Evolutionary conservation across 1,140 invertebrate genomes (phyloP).

Genomic region (Drosophila erecta): DNA sequence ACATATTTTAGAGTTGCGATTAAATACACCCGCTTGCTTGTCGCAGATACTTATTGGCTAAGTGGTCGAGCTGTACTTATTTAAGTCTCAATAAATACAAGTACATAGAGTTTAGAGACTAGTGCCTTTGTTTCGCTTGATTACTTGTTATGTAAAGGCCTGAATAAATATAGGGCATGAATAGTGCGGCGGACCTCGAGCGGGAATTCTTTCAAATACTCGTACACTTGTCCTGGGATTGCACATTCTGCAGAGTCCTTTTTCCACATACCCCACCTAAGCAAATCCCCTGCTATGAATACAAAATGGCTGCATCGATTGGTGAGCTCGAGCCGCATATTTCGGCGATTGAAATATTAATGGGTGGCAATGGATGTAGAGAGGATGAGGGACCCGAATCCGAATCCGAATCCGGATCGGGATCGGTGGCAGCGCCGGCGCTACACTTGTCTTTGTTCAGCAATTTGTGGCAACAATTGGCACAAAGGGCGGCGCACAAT

Average conservation of each 20-base stretch:
- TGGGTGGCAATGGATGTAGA: slow-evolving; percentile 15
- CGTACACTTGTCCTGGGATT: slow-evolving; percentile 23
- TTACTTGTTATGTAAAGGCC: neutral
- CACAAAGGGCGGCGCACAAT: slow-evolving; percentile 57
- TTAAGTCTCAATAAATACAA: too few relatives aligned
- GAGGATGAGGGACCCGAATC: neutral
- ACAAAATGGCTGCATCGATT: slow-evolving; percentile 30
- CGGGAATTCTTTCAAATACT: neutral
- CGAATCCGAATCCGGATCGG: neutral
- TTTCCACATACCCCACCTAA: slow-evolving; percentile 17
- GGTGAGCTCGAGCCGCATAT: slow-evolving; percentile 39
- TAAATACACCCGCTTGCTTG: too few relatives aligned
- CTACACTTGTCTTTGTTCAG: slow-evolving; percentile 66
- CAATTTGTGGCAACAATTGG: slow-evolving; percentile 67
- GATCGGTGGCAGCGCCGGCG: slow-evolving; percentile 64
- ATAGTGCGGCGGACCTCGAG: neutral
- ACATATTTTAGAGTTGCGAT: too few relatives aligned
- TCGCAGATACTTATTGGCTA: neutral
- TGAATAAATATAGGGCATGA: neutral
- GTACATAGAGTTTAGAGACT: neutral
- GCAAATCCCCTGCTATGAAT: slow-evolving; percentile 34
- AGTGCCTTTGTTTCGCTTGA: neutral
- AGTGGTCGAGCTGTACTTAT: neutral
- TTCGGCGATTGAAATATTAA: slow-evolving; percentile 61
- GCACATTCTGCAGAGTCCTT: slow-evolving; percentile 14